Base-by-base conservation (phyloP, 2,113 vertebrate species). In the Archilochus colubris region DNA sequence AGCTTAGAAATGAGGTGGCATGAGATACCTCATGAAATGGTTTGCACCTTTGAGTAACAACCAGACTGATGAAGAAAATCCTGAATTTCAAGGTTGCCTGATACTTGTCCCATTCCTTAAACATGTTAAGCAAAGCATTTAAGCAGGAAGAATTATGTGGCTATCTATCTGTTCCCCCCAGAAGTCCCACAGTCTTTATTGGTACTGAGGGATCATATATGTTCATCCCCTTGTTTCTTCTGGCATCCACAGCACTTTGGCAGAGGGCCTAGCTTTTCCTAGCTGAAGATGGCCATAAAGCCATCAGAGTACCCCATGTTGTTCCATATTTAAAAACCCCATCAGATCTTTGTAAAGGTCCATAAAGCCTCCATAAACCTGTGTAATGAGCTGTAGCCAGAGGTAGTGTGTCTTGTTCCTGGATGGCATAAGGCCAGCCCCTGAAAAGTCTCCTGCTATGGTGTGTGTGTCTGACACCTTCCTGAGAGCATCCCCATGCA, bases 331-430 rank as follows among this genome's bases (percentile, higher is more conserved):
- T 91, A 84, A 95, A 83, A 78, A 55, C 85, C 79, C 74, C 54
- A 8, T 73, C 14, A 31, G 53, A 44, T 94, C 44, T 1, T 28
- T 54, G 43, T 59, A 93, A 92, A 33, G 70, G 83, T 76, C 91
- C 93, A 91, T 94, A 78, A 94, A 93, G 48, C 51, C 82, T 85
- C 43, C 63, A 83, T 69, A 91, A 97, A 89, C 64, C 74, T 77
- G 67, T 62, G 94, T 91, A 95, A 91, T 88, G 72, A 28, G 74
- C 31, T 70, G 69, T 69, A 92, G 70, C 93, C 50, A 16, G 77
- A 91, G 73, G 12, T 36, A 76, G 0, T 0, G 64, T 55, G 43
- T 36, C 72, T 86, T 73, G 15, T 43, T 87, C 78, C 67, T 25
- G 50, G 7, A 55, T 95, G 89, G 83, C 62, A 50, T 4, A 4